Evolutionary conservation across 2,888 invertebrate species (phyloP), one percentile per base, ranked within the genome.

Genomic region (Pristionchus fissidentatus): DNA sequence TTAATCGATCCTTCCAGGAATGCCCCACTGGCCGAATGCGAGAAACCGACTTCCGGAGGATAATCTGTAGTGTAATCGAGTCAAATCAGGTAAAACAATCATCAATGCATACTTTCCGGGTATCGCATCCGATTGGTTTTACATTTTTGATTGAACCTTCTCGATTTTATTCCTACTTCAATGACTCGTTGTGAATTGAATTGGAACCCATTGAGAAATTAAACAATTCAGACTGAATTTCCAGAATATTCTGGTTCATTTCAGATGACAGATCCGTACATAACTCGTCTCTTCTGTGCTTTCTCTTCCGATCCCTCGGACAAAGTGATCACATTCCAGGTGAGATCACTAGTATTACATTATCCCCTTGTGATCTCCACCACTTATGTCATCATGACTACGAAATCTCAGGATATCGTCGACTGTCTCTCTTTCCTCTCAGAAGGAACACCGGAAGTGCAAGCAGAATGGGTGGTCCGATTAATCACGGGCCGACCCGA

Each of bases 21-120:
- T 91, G 91, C 15, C 91, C 91, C 22, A 85, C 88, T 1, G 91
- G 91, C 5, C 85, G 89, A 52, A 91, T 91, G 91, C 88, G 87
- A 75, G 87, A 88, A 41, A 84, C 86, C 13, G 89, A 89, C 77
- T 89, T 89, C 66, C 83, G 85, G 15, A 83, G 84, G n/a, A 78
- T 89, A 19, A 49, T 89, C 26, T 85, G 87, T 1, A 84, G 84
- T 1, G 87, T 89, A 0, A 86, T 89, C 13, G 87, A 88, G 1
- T 85, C 88, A 2, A 87, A 88, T 38, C 86, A 78, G 78, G 78
- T 77, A n/a, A 13, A 26, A 77, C 29, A 57, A 3, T 57, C 15
- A 57, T 26, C 26, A n/a, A 57, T 57, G 15, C 7, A 46, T 10
- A 46, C 8, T 46, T 15, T 46, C 46, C 46, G 8, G n/a, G n/a